Evolutionary conservation across 2,797 vertebrate species (phyloP).

Genomic region (Acipenser transmontanus): DNA sequence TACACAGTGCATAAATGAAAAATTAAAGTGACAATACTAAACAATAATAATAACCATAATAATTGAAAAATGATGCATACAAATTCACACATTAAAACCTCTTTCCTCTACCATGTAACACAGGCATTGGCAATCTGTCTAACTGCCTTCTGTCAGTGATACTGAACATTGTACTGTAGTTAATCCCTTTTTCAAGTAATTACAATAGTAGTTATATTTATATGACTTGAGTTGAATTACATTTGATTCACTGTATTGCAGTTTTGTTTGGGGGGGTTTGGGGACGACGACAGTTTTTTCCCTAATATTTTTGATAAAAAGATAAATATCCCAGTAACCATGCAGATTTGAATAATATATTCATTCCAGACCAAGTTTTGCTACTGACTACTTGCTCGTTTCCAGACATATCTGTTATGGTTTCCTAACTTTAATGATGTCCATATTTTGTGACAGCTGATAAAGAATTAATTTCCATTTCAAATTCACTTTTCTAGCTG

Average conservation of each 20-base stretch:
- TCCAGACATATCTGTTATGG: conserved; percentile 23
- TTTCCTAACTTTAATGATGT: conserved; percentile 39
- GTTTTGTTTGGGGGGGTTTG: not conserved
- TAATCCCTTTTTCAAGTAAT: too few relatives aligned
- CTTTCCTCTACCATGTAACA: too few relatives aligned
- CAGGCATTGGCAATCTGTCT: too few relatives aligned
- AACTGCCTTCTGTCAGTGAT: too few relatives aligned
- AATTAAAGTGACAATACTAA: too few relatives aligned
- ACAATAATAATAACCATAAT: too few relatives aligned
- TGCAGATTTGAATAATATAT: not conserved
- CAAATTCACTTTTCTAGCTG: conserved; percentile 36
- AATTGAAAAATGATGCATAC: too few relatives aligned
- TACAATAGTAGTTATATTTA: too few relatives aligned
- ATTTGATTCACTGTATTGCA: not conserved
- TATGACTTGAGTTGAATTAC: not conserved
- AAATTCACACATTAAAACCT: too few relatives aligned
- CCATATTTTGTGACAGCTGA: conserved; percentile 39
- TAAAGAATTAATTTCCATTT: conserved; percentile 45
- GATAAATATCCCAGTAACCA: not conserved
- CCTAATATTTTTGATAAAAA: not conserved
- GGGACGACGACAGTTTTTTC: not conserved
- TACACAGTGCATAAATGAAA: too few relatives aligned
- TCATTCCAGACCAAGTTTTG: conserved; percentile 5
- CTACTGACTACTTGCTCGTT: not conserved
- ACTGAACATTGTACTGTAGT: too few relatives aligned